phyloP scores from a whole-genome alignment of 2,888 invertebrate genomes.

The Apodemia mormo region DNA sequence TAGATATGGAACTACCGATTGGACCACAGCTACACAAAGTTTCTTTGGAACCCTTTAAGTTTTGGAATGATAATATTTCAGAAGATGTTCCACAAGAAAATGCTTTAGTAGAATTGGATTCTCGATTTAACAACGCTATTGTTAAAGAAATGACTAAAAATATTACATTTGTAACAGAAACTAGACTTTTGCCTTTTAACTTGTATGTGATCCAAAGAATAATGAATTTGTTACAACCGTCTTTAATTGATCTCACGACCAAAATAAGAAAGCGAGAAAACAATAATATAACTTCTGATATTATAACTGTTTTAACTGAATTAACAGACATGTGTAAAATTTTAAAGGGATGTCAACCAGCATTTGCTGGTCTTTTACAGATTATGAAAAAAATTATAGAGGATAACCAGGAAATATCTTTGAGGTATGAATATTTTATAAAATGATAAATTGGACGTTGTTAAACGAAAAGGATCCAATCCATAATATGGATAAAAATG shows the following conservation, averaged over 20 bases:
- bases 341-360: slow-evolving; percentile 55
- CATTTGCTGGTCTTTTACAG: slow-evolving; percentile 55
- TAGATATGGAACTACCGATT: slow-evolving; percentile 58
- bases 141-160: slow-evolving; percentile 38
- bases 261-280: slow-evolving; percentile 29
- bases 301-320: slow-evolving; percentile 32
- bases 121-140: slow-evolving; percentile 42
- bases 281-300: slow-evolving; percentile 27
- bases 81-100: slow-evolving; percentile 55
- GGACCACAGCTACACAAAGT: slow-evolving; percentile 54
- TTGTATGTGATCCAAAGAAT: slow-evolving; percentile 73
- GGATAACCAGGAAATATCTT: slow-evolving; percentile 35
- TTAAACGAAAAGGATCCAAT: too few relatives aligned
- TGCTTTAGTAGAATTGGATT: slow-evolving; percentile 44
- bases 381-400: slow-evolving; percentile 46
- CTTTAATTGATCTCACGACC: slow-evolving; percentile 34
- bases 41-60: slow-evolving; percentile 22
- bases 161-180: slow-evolving; percentile 35
- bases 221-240: slow-evolving; percentile 49
- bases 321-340: slow-evolving; percentile 39
- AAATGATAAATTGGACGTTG: neutral
- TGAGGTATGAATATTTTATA: neutral
- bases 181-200: slow-evolving; percentile 81
- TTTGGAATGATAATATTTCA: slow-evolving; percentile 49
- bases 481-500: too few relatives aligned